Percentiles rank a stretch among this genome's conserved stretches.
phyloP scores from a whole-genome alignment of 2,888 invertebrate genomes.

The Andrena minutula region DNA sequence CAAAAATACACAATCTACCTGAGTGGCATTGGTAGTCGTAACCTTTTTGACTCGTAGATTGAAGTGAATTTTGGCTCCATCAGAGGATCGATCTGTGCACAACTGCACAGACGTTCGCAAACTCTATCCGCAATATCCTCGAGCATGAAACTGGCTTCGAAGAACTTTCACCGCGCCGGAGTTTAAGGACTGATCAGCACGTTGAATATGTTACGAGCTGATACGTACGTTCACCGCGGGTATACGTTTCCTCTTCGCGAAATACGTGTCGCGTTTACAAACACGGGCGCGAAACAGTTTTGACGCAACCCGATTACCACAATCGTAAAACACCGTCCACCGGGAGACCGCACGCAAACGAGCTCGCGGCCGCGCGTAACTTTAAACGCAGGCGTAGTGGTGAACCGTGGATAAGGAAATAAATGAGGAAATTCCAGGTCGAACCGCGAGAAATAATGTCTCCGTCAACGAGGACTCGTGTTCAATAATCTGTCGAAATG shows the following conservation, averaged over 20 bases:
- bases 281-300: conserved; percentile 36
- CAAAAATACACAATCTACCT: no score
- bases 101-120: conserved; percentile 38
- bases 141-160: conserved; percentile 34
- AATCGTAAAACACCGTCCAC: neutral
- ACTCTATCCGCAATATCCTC: conserved; percentile 50
- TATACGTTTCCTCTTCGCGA: conserved; percentile 24
- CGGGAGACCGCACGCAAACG: neutral
- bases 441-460: conserved; percentile 17
- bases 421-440: conserved; percentile 4
- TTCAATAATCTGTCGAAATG: neutral
- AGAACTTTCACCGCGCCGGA: conserved; percentile 70
- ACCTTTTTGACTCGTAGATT: neutral
- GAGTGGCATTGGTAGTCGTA: no score
- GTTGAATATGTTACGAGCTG: conserved; percentile 28
- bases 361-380: conserved; percentile 1
- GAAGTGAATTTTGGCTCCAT: conserved; percentile 2
- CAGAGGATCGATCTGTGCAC: conserved; percentile 3
- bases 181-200: conserved; percentile 38
- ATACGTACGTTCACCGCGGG: conserved; percentile 40
- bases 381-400: neutral
- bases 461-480: neutral
- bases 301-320: conserved; percentile 29
- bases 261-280: conserved; percentile 50
- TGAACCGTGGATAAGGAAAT: neutral